Evolutionary conservation across 1,140 invertebrate species (phyloP).

Genomic region (Sycophila sp.): DNA sequence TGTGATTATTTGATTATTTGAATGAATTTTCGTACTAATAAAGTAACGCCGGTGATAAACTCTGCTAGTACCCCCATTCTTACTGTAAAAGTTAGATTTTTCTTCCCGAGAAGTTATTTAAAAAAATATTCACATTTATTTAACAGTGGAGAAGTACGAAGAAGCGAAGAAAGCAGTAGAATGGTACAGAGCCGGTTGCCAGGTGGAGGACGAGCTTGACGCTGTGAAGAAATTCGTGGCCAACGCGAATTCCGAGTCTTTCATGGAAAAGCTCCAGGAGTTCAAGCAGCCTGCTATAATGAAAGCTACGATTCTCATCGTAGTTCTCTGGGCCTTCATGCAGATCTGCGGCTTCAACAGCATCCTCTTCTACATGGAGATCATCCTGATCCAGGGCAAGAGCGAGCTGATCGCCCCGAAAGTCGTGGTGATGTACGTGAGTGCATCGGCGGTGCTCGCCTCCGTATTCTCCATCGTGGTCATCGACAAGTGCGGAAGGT

Average conservation of each 20-base stretch:
- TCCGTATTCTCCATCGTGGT: constrained; percentile 70
- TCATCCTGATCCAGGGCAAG: constrained; percentile 72
- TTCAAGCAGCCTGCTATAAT: constrained; percentile 47
- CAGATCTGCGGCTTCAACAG: constrained; percentile 80
- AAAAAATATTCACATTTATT: not conserved
- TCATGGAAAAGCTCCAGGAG: constrained; percentile 22
- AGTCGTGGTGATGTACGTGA: constrained; percentile 73
- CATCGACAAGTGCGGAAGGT: constrained; percentile 78
- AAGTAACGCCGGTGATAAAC: no score
- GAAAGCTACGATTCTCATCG: constrained; percentile 71
- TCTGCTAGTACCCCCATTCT: no score
- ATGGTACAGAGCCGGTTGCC: constrained; percentile 26
- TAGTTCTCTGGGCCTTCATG: constrained; percentile 76
- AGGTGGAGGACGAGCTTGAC: constrained; percentile 28
- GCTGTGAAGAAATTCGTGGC: constrained; percentile 31
- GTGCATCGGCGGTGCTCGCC: constrained; percentile 72
- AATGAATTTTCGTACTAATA: no score
- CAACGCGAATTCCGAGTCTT: not conserved
- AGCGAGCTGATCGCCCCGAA: constrained; percentile 60
- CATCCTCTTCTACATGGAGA: constrained; percentile 79
- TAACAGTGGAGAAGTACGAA: constrained; percentile 65
- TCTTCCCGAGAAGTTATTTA: no score
- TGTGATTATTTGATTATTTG: not conserved
- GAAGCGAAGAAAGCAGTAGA: constrained; percentile 67
- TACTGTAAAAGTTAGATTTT: no score